Percentiles rank a stretch among this genome's conserved stretches.
These are phyloP conservation scores for Acrossocheilus wenchowensis DNA, from an alignment of 2,797 vertebrate species.

Conservation along the genomic window DNA sequence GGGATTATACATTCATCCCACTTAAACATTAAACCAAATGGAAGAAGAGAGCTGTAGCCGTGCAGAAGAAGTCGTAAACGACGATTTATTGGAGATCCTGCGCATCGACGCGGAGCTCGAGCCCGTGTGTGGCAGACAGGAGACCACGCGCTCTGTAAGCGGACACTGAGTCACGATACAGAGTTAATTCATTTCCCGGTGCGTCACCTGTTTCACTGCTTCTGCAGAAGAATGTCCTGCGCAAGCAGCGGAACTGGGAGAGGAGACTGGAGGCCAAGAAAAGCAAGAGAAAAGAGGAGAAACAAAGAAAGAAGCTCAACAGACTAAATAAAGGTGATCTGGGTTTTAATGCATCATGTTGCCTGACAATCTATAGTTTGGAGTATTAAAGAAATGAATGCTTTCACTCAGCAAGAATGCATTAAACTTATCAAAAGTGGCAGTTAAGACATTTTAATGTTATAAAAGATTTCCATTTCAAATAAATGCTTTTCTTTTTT, in stretches of 20 bases:
- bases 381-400: neutral
- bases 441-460: neutral
- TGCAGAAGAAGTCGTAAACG: conserved; percentile 5
- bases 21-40: neutral
- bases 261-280: conserved; percentile 81
- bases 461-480: neutral
- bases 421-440: neutral
- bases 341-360: neutral
- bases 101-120: conserved; percentile 44
- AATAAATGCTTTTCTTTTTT: too few species aligned
- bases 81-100: conserved; percentile 37
- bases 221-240: conserved; percentile 84
- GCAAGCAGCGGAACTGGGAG: conserved; percentile 89
- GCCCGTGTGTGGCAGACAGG: neutral
- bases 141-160: conserved; percentile 46
- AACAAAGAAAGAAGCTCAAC: conserved; percentile 79
- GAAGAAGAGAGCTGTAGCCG: neutral
- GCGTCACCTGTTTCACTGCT: neutral
- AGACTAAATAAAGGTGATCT: conserved; percentile 70
- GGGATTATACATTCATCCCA: neutral
- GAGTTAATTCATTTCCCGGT: rapidly evolving
- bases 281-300: conserved; percentile 83
- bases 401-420: neutral
- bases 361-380: too few species aligned
- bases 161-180: neutral